A percentile compares a stretch with the other conserved stretches of the same genome.
Conservation (phyloP, 2,113 vertebrate species). For the Ochotona curzoniae region DNA sequence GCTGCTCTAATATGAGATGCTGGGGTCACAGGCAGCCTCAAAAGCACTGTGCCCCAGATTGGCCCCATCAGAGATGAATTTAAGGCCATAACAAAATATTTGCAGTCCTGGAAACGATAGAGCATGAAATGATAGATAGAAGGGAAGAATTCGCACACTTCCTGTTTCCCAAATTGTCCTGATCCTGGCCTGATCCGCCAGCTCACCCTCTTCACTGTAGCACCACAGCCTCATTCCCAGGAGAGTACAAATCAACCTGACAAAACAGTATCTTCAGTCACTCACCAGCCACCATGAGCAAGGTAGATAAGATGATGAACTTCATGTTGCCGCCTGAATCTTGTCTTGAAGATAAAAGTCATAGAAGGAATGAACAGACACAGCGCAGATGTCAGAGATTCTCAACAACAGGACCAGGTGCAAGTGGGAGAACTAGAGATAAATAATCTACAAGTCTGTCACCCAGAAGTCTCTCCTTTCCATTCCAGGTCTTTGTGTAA, state of each 20-base stretch:
- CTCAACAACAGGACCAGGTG: neutral
- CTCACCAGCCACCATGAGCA: conserved; percentile 43
- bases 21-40: too few relatives aligned
- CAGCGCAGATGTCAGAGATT: neutral
- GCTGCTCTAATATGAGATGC: too few relatives aligned
- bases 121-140: neutral
- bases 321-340: conserved; percentile 10
- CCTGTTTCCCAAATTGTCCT: neutral
- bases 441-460: neutral
- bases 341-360: neutral
- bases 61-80: neutral
- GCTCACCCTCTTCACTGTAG: neutral
- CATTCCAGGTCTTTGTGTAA: too few relatives aligned
- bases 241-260: neutral
- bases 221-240: neutral
- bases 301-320: neutral
- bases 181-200: neutral
- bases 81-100: neutral
- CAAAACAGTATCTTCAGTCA: neutral
- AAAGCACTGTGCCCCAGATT: too few relatives aligned
- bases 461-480: neutral
- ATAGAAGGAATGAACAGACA: neutral
- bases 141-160: neutral
- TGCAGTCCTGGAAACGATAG: neutral
- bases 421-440: neutral